Base-by-base conservation (phyloP, 2,113 vertebrate genomes). In the Lonchura striata region DNA sequence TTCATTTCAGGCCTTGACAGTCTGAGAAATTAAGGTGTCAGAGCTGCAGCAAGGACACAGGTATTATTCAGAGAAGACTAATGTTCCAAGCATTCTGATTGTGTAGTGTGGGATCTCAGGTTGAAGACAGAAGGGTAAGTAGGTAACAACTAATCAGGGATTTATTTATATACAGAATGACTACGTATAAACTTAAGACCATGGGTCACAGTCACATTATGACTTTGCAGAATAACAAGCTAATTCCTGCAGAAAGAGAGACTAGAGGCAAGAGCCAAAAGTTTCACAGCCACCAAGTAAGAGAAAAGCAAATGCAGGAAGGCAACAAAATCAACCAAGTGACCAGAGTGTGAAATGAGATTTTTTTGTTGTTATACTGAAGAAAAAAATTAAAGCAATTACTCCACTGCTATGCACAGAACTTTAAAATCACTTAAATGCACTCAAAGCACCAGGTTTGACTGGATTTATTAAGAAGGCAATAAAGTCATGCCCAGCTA, bases 141-240 rank as follows among this genome's bases (percentile, higher is more conserved):
- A 77, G 56, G 56, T 7, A 93, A 74, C 57, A 86, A 88, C 82
- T 93, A 91, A 93, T 91, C 84, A 86, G 88, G 86, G 77, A 94
- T 89, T 93, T 88, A 89, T 81, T 92, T 90, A 92, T 76, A 82
- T 44, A 66, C 61, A 81, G 76, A 88, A 94, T 92, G 92, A 91
- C 88, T 53, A 79, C 31, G 74, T 94, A 82, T 69, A 83, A 85
- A 91, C 54, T 74, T 92, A 88, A 91, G 72, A 82, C 66, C 49
- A 50, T 1, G 5, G 94, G 85, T 93, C 90, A 92, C 71, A 90
- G 79, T 30, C 64, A 85, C 82, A 52, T 76, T 75, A 69, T 90
- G 94, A 96, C 84, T 94, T 23, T 37, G 89, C 92, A 95, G 46
- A 91, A 78, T 24, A 78, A 74, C 60, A 75, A 86, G 23, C 20